Conservation (phyloP, 23 tunicate genomes). For the Phallusia fumigata region DNA sequence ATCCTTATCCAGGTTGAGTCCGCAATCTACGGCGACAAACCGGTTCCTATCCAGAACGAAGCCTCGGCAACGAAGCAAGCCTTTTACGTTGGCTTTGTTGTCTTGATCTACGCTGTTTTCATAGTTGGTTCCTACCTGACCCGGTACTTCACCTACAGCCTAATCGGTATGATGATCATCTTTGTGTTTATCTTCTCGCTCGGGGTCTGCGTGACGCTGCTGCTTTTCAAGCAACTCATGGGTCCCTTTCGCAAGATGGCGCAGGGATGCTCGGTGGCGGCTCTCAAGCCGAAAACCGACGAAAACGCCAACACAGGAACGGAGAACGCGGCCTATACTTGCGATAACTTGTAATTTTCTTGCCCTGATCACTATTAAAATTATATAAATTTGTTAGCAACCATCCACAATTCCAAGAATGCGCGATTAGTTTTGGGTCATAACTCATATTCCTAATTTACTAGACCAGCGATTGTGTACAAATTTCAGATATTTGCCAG, state of each 20-base stretch:
- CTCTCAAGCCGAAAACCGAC: background rate
- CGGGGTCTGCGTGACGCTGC: constrained; percentile 50
- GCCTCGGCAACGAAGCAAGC: constrained; percentile 71
- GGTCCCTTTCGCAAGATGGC: constrained; percentile 51
- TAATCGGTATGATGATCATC: constrained; percentile 64
- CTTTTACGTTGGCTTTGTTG: constrained; percentile 41
- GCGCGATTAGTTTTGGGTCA: no score
- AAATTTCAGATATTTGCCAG: no score
- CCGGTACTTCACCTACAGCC: constrained; percentile 16
- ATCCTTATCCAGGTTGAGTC: constrained; percentile 56
- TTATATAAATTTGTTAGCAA: no score
- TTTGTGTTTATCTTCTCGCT: constrained; percentile 61
- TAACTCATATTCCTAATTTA: no score
- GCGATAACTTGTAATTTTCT: no score
- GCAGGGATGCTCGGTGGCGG: background rate
- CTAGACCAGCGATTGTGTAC: no score
- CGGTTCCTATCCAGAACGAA: background rate
- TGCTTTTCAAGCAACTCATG: constrained; percentile 73
- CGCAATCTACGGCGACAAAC: constrained; percentile 25
- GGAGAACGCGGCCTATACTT: no score
- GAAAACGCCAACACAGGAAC: background rate
- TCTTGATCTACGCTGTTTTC: constrained; percentile 59
- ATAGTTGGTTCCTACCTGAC: constrained; percentile 47
- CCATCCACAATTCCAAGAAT: no score
- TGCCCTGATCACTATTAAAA: no score